These are phyloP conservation scores for Ptiloglossa arizonensis DNA, from an alignment of 1,140 invertebrate genomes.

Conservation along the genomic window DNA sequence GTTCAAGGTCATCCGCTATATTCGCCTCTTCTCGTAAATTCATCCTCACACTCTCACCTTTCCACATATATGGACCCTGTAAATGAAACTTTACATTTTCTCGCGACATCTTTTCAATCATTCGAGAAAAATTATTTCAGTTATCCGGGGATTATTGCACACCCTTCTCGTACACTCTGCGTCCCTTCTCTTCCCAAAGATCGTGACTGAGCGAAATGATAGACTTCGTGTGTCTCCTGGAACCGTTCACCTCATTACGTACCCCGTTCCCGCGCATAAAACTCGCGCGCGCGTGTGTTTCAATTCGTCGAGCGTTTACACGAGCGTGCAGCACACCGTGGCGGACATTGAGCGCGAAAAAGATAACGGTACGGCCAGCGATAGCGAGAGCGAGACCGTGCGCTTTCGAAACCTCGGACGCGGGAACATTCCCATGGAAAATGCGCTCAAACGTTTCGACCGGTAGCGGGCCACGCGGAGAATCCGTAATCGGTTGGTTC, in stretches of 20 bases:
- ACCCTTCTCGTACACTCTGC: not conserved
- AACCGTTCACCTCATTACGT: constrained; percentile 46
- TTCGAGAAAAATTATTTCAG: too few relatives aligned
- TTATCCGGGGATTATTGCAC: too few relatives aligned
- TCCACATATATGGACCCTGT: too few relatives aligned
- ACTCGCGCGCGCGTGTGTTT: constrained; percentile 13
- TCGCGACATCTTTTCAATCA: too few relatives aligned
- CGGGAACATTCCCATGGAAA: constrained; percentile 41
- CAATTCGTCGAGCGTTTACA: constrained; percentile 36
- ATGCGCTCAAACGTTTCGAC: constrained; percentile 1
- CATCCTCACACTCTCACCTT: too few relatives aligned
- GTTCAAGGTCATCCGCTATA: too few relatives aligned
- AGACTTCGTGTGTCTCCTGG: not conserved
- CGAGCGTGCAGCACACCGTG: constrained; percentile 31
- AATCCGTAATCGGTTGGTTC: constrained; percentile 15
- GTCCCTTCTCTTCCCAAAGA: too few relatives aligned
- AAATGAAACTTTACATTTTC: too few relatives aligned
- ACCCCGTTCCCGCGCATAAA: not conserved
- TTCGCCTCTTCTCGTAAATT: too few relatives aligned
- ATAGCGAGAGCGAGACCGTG: constrained; percentile 27
- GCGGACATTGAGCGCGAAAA: constrained; percentile 46
- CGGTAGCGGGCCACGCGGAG: not conserved
- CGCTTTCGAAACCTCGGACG: constrained; percentile 38
- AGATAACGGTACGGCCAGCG: constrained; percentile 30
- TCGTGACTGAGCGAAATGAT: too few relatives aligned